These are phyloP conservation scores for Sitobion miscanthi DNA, from an alignment of 1,140 invertebrate species.

Conservation along the genomic window DNA sequence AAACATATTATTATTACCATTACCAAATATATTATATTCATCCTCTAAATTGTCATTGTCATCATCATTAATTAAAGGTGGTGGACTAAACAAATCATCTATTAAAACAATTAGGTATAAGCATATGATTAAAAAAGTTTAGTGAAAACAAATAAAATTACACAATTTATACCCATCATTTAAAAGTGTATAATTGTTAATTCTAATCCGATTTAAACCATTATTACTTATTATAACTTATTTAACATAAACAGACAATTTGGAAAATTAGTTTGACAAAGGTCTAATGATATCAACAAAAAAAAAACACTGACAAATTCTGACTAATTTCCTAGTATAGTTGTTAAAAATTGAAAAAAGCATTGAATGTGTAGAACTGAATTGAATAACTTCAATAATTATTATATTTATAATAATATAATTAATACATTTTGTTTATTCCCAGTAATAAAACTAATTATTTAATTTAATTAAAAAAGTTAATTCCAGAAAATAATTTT, in stretches of 20 bases:
- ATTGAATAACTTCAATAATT: background rate
- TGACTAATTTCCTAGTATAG: background rate
- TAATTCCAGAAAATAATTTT: no score
- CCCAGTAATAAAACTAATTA: no score
- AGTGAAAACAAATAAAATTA: background rate
- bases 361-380: background rate
- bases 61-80: slow-evolving; percentile 46
- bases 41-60: slow-evolving; percentile 28
- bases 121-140: background rate
- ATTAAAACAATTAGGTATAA: background rate
- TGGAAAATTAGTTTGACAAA: background rate
- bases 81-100: slow-evolving; percentile 49
- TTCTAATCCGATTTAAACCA: background rate
- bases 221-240: no score
- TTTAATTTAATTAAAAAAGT: no score
- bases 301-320: background rate
- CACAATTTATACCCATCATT: background rate
- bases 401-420: no score
- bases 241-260: no score
- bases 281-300: background rate
- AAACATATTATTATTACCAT: slow-evolving; percentile 20
- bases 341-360: no score
- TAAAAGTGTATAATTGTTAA: background rate
- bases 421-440: no score
- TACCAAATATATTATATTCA: slow-evolving; percentile 53